Conservation (phyloP, 2,888 invertebrate genomes). For the Ctenicera cuprea region DNA sequence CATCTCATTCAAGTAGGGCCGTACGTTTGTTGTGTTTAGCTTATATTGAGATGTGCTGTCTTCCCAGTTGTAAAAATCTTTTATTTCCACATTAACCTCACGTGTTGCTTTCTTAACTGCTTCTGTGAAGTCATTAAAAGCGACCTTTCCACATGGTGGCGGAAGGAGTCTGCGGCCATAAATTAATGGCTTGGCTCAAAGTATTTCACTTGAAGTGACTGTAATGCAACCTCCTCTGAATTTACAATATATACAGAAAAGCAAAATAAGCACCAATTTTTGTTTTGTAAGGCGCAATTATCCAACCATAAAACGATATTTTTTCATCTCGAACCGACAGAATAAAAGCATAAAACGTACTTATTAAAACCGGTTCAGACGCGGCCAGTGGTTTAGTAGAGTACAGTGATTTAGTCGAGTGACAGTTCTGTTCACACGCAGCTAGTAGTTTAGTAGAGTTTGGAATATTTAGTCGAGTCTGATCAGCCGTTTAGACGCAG, state of each 20-base stretch:
- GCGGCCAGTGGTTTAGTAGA: too few species aligned
- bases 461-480: too few species aligned
- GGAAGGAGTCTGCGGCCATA: conserved; percentile 51
- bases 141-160: conserved; percentile 48
- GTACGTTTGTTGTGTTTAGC: conserved; percentile 44
- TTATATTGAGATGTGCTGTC: conserved; percentile 46
- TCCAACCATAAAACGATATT: conserved; percentile 53
- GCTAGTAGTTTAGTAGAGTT: too few species aligned
- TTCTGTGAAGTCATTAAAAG: conserved; percentile 55
- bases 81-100: conserved; percentile 31
- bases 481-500: too few species aligned
- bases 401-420: too few species aligned
- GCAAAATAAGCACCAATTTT: too few species aligned
- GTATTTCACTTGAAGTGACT: conserved; percentile 45
- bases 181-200: conserved; percentile 53
- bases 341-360: conserved; percentile 50
- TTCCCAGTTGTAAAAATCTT: conserved; percentile 46
- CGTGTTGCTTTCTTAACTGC: conserved; percentile 54
- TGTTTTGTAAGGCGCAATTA: conserved; percentile 53
- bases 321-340: conserved; percentile 41
- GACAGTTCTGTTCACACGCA: too few species aligned
- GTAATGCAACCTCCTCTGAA: conserved; percentile 36
- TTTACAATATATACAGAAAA: conserved; percentile 53
- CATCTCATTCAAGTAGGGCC: conserved; percentile 42
- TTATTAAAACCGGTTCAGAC: too few species aligned